Evolutionary conservation across 2,888 invertebrate genomes (phyloP).

Genomic region (Lepidocyrtoides sp.): DNA sequence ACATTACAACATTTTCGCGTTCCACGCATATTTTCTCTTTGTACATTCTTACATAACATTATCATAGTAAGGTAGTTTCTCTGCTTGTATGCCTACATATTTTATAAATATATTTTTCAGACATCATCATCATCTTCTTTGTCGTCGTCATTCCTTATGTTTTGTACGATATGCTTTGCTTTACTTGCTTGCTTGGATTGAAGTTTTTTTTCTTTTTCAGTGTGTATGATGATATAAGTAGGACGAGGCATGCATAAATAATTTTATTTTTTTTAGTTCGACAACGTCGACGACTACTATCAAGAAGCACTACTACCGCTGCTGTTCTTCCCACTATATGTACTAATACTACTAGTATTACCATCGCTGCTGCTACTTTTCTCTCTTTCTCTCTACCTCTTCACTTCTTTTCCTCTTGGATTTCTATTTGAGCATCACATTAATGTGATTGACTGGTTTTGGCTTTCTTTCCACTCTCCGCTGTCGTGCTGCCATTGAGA

Average conservation of each 20-base stretch:
- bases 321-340: not conserved
- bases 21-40: slow-evolving; percentile 39
- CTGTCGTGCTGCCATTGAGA: not conserved
- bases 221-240: slow-evolving; percentile 73
- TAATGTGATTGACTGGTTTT: slow-evolving; percentile 74
- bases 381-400: slow-evolving; percentile 1
- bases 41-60: slow-evolving; percentile 14
- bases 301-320: not conserved
- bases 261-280: slow-evolving; percentile 59
- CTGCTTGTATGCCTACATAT: not conserved
- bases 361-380: slow-evolving; percentile 1
- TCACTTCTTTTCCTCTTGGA: slow-evolving; percentile 10
- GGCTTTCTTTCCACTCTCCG: slow-evolving; percentile 43
- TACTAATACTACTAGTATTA: too few species aligned
- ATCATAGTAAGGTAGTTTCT: slow-evolving; percentile 11
- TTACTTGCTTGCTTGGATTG: slow-evolving; percentile 32
- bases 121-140: not conserved
- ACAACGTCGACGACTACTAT: slow-evolving; percentile 13
- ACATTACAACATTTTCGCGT: slow-evolving; percentile 37
- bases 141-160: slow-evolving; percentile 1
- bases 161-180: slow-evolving; percentile 3
- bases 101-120: not conserved
- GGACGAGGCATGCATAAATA: slow-evolving; percentile 80
- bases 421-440: slow-evolving; percentile 61
- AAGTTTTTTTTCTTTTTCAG: slow-evolving; percentile 1